phyloP scores from a whole-genome alignment of 1,140 invertebrate genomes.

The Rhagoletis pomonella region DNA sequence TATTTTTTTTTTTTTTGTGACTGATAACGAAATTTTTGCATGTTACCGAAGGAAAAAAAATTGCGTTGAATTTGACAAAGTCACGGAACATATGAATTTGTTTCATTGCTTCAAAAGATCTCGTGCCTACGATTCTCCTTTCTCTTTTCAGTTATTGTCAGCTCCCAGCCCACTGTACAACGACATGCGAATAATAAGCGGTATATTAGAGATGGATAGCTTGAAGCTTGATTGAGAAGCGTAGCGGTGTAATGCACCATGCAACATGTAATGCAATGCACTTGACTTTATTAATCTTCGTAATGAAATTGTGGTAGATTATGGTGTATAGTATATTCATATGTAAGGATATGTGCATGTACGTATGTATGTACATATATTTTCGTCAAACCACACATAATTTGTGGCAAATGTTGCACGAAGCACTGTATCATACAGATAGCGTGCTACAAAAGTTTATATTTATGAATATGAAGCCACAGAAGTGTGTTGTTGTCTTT shows the following conservation, averaged over 20 bases:
- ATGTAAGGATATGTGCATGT: too few relatives aligned
- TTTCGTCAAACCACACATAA: slow-evolving; percentile 15
- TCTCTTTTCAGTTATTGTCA: too few relatives aligned
- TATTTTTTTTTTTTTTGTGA: too few relatives aligned
- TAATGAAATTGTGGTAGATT: slow-evolving; percentile 45
- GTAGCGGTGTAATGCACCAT: background rate
- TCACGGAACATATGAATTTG: too few relatives aligned
- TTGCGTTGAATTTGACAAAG: too few relatives aligned
- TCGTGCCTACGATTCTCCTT: too few relatives aligned
- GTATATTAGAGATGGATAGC: background rate
- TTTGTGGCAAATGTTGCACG: background rate
- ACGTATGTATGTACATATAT: background rate
- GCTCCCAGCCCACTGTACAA: background rate
- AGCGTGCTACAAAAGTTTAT: slow-evolving; percentile 6
- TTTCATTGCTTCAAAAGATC: too few relatives aligned
- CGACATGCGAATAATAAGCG: background rate
- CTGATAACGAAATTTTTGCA: too few relatives aligned
- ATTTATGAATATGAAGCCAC: background rate
- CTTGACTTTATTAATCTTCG: slow-evolving; percentile 40
- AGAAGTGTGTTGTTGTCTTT: slow-evolving; percentile 13
- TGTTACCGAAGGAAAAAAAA: too few relatives aligned
- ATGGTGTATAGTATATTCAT: background rate
- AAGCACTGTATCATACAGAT: background rate
- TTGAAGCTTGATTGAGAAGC: background rate
- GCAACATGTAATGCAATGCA: background rate